These are phyloP conservation scores for Corvus hawaiiensis DNA, from an alignment of 2,113 vertebrate species.

Conservation along the genomic window DNA sequence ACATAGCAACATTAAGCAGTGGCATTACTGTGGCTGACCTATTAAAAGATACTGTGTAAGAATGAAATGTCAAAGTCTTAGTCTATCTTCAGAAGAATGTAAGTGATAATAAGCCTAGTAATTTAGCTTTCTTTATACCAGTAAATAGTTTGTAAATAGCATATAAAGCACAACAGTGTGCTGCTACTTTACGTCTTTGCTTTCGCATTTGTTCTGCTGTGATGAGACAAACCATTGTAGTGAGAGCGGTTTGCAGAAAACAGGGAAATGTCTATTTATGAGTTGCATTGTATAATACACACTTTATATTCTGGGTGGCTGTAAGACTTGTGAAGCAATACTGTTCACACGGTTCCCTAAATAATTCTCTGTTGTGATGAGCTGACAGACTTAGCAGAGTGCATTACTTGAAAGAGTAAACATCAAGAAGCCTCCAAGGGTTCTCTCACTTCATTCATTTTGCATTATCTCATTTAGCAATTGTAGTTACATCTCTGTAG, in stretches of 20 bases:
- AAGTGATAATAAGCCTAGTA: background rate
- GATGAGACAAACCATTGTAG: background rate
- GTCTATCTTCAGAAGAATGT: background rate
- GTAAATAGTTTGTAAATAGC: background rate
- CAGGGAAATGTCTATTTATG: background rate
- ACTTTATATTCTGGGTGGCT: background rate
- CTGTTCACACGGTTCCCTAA: slow-evolving; percentile 4
- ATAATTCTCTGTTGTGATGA: slow-evolving; percentile 43
- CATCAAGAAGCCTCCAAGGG: slow-evolving; percentile 6
- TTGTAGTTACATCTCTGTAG: slow-evolving; percentile 20
- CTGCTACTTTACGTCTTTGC: background rate
- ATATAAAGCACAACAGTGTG: background rate
- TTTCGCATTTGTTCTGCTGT: background rate
- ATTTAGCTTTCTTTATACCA: background rate
- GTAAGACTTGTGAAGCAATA: background rate
- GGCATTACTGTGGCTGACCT: background rate
- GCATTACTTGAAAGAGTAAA: slow-evolving; percentile 49
- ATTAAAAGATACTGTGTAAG: background rate
- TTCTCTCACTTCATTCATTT: slow-evolving; percentile 31
- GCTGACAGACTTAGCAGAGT: slow-evolving; percentile 13
- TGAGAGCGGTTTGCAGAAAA: background rate
- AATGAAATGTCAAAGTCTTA: background rate
- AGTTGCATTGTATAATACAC: background rate
- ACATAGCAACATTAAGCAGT: background rate
- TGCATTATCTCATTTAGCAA: slow-evolving; percentile 17